Percentiles rank a stretch among this genome's conserved stretches.
phyloP scores from a whole-genome alignment of 2,113 vertebrate genomes.

The Brienomyrus longianalis region DNA sequence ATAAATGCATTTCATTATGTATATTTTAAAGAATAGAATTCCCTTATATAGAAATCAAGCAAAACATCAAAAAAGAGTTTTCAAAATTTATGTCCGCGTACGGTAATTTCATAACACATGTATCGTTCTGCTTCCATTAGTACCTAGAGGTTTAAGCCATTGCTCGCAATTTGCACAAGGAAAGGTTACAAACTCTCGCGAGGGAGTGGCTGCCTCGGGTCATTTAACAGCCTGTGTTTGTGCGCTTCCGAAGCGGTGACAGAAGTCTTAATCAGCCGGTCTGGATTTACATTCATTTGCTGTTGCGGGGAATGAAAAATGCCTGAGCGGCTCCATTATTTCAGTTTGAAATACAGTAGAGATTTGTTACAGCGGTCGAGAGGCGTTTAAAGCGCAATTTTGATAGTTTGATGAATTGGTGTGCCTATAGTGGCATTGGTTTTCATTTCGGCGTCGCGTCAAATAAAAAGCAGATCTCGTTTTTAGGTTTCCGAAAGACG shows the following conservation, averaged over 20 bases:
- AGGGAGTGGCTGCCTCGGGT: neutral
- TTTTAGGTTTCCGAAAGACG: neutral
- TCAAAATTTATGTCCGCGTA: neutral
- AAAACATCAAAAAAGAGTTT: neutral
- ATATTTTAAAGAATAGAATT: neutral
- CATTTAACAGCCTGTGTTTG: neutral
- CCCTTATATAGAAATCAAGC: neutral
- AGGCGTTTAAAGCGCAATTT: neutral
- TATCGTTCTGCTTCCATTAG: neutral
- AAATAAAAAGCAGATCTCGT: neutral
- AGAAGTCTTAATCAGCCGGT: neutral
- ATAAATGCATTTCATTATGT: neutral
- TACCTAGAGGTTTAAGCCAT: neutral
- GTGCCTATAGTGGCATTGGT: neutral
- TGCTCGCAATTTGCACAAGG: slow-evolving; percentile 4
- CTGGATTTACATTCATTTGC: neutral
- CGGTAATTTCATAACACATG: neutral
- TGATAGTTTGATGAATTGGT: neutral
- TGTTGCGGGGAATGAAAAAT: neutral
- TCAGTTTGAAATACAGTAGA: neutral
- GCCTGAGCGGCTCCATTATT: neutral
- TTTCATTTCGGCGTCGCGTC: neutral
- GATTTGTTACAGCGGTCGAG: neutral
- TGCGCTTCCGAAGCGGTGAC: neutral
- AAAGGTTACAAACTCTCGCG: neutral